Base-by-base conservation (phyloP, 1,140 invertebrate species). In the Zaprionus taronus region DNA sequence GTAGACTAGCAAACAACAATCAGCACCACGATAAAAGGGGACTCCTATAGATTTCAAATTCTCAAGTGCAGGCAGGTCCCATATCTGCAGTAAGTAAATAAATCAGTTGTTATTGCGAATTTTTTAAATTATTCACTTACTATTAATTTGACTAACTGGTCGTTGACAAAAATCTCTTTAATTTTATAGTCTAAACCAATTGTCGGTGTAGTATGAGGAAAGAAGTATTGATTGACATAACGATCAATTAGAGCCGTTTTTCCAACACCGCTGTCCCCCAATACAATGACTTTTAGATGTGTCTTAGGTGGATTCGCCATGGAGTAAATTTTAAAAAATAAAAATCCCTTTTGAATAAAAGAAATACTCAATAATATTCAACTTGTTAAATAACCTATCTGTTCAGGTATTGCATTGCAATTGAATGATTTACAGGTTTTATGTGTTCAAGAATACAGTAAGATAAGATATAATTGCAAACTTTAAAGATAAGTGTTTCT, bases 41-140 rank as follows among this genome's bases (percentile, higher is more conserved):
- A 99, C 98, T 79, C 99, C 99, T 63, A 99, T 93, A 0, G 97
- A 98, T 91, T 99, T 98, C 93, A 99, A 99, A 87, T 99, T 95
- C 93, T 99, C 99, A 93, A 99, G 99, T 5, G 99, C 99, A 73
- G 99, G 99, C 64, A 99, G 99, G 89, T 99, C 99, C 99, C 99
- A 99, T 93, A 99, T 99, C 97, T 98, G 20, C 5, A 0, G 12
- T 53, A 5, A 55, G 9, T 36, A 5, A 36, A 6, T 36, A 5
- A 36, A 6, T 17, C 6, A 17, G 26, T 7, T 2, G 1, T 80
- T 79, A 61, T 20, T 34, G 2, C 9, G 2, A n/a, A 38, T 9
- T 6, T 17, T 17, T 4, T 9, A 12, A 9, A 4, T 0, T 12
- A 0, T 17, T 5, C 89, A 93, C 44, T 47, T 93, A 98, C 97